Evolutionary conservation across 2,888 invertebrate species (phyloP).

Genomic region (Pasiphila rectangulata): DNA sequence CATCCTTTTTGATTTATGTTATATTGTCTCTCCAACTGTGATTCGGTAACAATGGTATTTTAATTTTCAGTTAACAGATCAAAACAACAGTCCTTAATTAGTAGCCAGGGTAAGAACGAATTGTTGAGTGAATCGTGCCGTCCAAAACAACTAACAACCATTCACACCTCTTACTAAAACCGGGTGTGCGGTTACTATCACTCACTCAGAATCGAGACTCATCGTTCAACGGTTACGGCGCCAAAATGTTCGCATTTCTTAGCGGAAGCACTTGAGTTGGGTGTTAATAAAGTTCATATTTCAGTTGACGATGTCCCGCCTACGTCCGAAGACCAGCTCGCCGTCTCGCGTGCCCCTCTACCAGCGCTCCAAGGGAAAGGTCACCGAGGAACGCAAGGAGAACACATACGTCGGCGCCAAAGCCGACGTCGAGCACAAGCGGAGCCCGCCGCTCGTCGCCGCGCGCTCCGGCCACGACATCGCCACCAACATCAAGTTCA

Average conservation of each 20-base stretch:
- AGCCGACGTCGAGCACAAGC: constrained; percentile 52
- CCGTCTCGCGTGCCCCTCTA: constrained; percentile 62
- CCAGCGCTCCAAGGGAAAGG: constrained; percentile 64
- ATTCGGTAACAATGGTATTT: constrained; percentile 38
- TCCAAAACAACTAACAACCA: constrained; percentile 52
- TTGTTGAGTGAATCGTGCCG: constrained; percentile 56
- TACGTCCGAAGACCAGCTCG: constrained; percentile 64
- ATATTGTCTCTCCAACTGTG: constrained; percentile 9
- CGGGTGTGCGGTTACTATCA: constrained; percentile 34
- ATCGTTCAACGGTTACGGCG: too few species aligned
- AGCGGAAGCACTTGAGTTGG: not conserved
- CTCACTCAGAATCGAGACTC: too few species aligned
- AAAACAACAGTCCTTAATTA: constrained; percentile 53
- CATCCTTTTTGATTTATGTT: not conserved
- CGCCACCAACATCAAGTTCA: constrained; percentile 53
- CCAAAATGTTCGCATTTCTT: not conserved
- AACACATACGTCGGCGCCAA: constrained; percentile 69
- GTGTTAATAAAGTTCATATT: constrained; percentile 30
- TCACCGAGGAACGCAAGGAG: constrained; percentile 70
- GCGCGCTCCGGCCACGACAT: constrained; percentile 61
- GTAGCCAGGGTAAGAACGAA: constrained; percentile 60
- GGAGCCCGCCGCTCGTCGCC: constrained; percentile 46
- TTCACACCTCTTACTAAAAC: constrained; percentile 43
- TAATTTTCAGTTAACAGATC: constrained; percentile 73
- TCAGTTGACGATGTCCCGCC: constrained; percentile 68